phyloP scores from a whole-genome alignment of 1,140 invertebrate genomes.

The Callitettix versicolor region DNA sequence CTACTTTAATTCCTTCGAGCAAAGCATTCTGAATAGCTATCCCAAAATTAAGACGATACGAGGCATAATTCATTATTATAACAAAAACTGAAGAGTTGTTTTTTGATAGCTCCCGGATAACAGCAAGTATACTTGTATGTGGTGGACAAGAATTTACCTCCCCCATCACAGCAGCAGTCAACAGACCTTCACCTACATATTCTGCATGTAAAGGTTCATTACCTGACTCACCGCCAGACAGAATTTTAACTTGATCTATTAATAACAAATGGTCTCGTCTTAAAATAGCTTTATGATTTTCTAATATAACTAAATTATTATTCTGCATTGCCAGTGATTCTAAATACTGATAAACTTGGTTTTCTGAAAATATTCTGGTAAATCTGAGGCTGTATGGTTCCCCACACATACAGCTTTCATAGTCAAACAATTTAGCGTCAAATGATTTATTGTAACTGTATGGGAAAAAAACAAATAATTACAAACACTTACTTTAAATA shows the following conservation, averaged over 20 bases:
- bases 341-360: background rate
- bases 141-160: background rate
- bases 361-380: too few relatives aligned
- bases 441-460: too few relatives aligned
- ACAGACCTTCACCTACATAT: background rate
- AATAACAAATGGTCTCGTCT: background rate
- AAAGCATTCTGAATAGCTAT: slow-evolving; percentile 41
- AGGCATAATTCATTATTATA: slow-evolving; percentile 51
- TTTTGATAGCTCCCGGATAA: background rate
- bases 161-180: background rate
- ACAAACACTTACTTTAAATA: too few relatives aligned
- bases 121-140: background rate
- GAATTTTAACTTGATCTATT: background rate
- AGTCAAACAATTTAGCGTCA: too few relatives aligned
- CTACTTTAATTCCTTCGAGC: slow-evolving; percentile 35
- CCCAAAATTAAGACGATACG: slow-evolving; percentile 53
- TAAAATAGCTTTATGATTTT: background rate
- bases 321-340: background rate
- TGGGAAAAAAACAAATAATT: too few relatives aligned
- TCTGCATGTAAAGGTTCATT: background rate
- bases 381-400: too few relatives aligned
- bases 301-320: background rate
- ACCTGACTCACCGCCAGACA: background rate
- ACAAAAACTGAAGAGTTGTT: slow-evolving; percentile 39
- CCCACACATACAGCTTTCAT: too few relatives aligned